Evolutionary conservation across 35 echinoderm and acorn worm species (phyloP).

Genomic region (Ptychodera flava): DNA sequence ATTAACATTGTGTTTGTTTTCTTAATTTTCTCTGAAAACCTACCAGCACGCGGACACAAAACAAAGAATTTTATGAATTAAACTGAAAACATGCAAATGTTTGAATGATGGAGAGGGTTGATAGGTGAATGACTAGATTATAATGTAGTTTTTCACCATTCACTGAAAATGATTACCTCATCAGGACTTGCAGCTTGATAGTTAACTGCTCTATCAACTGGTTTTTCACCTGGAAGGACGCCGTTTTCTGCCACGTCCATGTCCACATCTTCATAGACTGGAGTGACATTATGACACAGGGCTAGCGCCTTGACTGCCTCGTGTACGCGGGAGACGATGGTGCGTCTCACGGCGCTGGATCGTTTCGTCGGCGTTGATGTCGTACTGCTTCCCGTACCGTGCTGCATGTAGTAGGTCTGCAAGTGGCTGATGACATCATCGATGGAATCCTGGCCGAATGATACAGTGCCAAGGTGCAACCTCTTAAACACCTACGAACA

Average conservation of each 20-base stretch:
- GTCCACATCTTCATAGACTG: conserved; percentile 71
- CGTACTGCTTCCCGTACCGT: conserved; percentile 26
- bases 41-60: too few relatives aligned
- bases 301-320: conserved; percentile 84
- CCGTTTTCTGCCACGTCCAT: conserved; percentile 35
- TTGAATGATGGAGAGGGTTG: too few relatives aligned
- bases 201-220: conserved; percentile 41
- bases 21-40: too few relatives aligned
- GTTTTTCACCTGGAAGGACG: conserved; percentile 4
- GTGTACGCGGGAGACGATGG: conserved; percentile 67
- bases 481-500: conserved; percentile 82
- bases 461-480: conserved; percentile 81
- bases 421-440: conserved; percentile 79
- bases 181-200: conserved; percentile 98
- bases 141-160: too few relatives aligned
- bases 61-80: too few relatives aligned
- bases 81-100: too few relatives aligned
- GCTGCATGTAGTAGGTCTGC: conserved; percentile 58
- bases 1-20: too few relatives aligned
- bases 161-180: too few relatives aligned
- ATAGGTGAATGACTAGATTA: too few relatives aligned
- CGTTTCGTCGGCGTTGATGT: conserved; percentile 42
- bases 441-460: conserved; percentile 61
- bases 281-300: conserved; percentile 95
- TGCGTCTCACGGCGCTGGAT: conserved; percentile 70